phyloP scores from a whole-genome alignment of 2,888 invertebrate genomes.

The Odontocerum albicorne region DNA sequence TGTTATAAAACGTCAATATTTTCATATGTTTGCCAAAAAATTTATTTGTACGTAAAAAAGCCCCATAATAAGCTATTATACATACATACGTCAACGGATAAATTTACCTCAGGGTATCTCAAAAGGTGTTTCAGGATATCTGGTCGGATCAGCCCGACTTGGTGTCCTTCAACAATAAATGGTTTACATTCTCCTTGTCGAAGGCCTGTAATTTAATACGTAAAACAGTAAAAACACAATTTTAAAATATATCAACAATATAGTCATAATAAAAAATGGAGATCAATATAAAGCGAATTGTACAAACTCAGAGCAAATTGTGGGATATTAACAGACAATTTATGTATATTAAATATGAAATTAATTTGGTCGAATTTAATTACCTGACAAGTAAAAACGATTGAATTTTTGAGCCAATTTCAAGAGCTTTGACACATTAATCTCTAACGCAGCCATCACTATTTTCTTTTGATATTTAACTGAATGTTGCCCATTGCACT shows the following conservation, averaged over 20 bases:
- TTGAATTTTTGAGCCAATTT: conserved; percentile 86
- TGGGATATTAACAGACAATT: background rate
- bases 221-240: conserved; percentile 8
- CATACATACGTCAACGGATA: no score
- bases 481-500: conserved; percentile 20
- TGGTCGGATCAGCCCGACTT: conserved; percentile 85
- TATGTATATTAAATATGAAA: conserved; percentile 23
- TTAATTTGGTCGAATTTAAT: conserved; percentile 40
- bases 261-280: conserved; percentile 28
- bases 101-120: conserved; percentile 76
- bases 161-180: conserved; percentile 85
- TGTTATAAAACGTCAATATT: no score
- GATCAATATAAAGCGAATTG: conserved; percentile 25
- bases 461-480: conserved; percentile 25
- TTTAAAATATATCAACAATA: conserved; percentile 29
- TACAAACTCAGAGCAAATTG: background rate
- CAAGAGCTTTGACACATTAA: conserved; percentile 67
- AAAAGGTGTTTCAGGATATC: conserved; percentile 81
- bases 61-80: no score
- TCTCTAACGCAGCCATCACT: conserved; percentile 28
- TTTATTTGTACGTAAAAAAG: no score
- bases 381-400: conserved; percentile 87
- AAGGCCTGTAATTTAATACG: conserved; percentile 32
- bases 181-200: conserved; percentile 65
- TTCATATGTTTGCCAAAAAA: no score